These are phyloP conservation scores for Brachionus plicatilis DNA, from an alignment of 1,140 invertebrate genomes.

Conservation along the genomic window DNA sequence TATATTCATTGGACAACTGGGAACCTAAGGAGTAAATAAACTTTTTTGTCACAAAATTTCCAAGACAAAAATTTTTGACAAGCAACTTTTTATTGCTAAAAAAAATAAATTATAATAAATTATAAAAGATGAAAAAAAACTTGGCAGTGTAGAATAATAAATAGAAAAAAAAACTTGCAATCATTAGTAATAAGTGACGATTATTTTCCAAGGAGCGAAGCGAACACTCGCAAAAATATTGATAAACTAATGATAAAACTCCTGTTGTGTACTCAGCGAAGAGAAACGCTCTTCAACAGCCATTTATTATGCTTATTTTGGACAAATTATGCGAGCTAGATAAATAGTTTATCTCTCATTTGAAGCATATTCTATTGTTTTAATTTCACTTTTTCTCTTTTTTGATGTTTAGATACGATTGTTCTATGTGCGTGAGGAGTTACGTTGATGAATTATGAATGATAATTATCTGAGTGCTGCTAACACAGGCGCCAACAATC, in stretches of 20 bases:
- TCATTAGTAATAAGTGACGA: background rate
- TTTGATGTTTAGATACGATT: background rate
- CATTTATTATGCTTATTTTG: constrained; percentile 23
- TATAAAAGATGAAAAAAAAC: background rate
- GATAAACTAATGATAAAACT: background rate
- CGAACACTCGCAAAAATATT: background rate
- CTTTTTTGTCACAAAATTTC: no score
- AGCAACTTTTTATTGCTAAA: background rate
- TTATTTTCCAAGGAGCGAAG: background rate
- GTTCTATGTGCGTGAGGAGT: background rate
- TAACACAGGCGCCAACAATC: background rate
- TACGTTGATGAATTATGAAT: background rate
- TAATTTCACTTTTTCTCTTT: background rate
- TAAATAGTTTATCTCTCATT: background rate
- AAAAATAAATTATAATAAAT: background rate
- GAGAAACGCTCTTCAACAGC: background rate
- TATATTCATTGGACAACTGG: no score
- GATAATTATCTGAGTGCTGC: background rate
- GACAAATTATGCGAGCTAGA: background rate
- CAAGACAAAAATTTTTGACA: background rate
- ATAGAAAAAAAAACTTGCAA: background rate
- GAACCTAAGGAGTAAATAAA: no score
- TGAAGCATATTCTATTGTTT: background rate
- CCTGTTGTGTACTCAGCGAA: background rate
- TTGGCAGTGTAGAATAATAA: background rate